Percentiles rank a stretch among this genome's conserved stretches.
phyloP scores from a whole-genome alignment of 2,888 invertebrate genomes.

The Trachelus tabidus region DNA sequence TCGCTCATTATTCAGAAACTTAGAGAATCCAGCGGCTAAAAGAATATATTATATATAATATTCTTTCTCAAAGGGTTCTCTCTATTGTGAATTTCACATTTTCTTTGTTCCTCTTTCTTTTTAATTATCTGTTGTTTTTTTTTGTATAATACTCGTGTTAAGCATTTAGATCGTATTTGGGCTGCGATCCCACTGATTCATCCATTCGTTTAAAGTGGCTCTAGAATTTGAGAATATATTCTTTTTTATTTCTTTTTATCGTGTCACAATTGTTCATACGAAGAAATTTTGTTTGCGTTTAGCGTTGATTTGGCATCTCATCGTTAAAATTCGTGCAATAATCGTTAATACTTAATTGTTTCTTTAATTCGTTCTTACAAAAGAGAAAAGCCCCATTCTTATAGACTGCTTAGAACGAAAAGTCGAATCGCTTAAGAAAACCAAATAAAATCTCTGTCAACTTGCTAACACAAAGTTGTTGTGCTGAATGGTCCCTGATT shows the following conservation, averaged over 20 bases:
- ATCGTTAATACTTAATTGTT: background rate
- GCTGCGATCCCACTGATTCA: background rate
- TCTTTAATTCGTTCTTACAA: background rate
- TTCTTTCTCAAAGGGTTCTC: background rate
- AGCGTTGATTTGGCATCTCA: background rate
- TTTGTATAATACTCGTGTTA: background rate
- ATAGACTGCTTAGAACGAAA: background rate
- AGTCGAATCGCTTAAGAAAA: background rate
- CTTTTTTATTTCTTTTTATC: background rate
- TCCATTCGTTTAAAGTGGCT: background rate
- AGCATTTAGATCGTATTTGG: background rate
- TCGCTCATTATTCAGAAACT: background rate
- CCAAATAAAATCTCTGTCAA: background rate
- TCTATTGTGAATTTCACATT: background rate
- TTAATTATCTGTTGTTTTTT: background rate
- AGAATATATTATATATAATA: background rate
- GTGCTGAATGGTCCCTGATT: background rate
- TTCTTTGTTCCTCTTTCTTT: background rate
- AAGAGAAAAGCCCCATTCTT: background rate
- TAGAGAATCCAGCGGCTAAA: background rate
- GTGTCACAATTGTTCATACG: background rate
- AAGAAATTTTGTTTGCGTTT: background rate
- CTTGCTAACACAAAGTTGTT: background rate
- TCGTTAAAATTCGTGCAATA: background rate
- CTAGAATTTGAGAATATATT: background rate